A percentile compares a stretch with the other conserved stretches of the same genome.
phyloP scores from a whole-genome alignment of 2,113 vertebrate species.

The Dasypus novemcinctus region DNA sequence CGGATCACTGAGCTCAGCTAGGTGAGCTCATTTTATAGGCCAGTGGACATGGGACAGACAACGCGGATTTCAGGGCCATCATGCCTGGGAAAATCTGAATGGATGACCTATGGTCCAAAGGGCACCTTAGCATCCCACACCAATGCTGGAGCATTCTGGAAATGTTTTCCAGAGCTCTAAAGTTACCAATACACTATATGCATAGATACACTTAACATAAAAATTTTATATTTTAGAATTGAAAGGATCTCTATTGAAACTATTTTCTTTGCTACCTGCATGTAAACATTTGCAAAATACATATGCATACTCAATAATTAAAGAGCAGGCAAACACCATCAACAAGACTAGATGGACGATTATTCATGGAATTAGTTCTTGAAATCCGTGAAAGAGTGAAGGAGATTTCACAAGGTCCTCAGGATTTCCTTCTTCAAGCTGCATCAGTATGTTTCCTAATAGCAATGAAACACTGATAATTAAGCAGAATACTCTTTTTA shows the following conservation, averaged over 20 bases:
- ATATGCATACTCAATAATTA: background rate
- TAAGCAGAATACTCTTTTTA: background rate
- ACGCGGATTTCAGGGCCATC: background rate
- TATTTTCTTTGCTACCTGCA: background rate
- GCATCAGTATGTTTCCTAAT: background rate
- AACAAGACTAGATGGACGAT: background rate
- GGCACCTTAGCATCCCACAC: background rate
- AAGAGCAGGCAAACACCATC: background rate
- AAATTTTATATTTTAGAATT: background rate
- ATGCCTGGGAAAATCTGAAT: background rate
- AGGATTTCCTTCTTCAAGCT: background rate
- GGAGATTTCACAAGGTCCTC: background rate
- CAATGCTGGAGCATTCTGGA: too few relatives aligned
- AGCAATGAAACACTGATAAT: background rate
- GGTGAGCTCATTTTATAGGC: background rate
- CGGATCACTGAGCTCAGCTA: constrained; percentile 35
- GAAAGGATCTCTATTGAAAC: too few relatives aligned
- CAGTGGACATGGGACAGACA: background rate
- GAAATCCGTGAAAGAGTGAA: background rate
- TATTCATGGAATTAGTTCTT: background rate
- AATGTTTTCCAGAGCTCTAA: background rate
- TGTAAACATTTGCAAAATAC: background rate
- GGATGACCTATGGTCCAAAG: background rate
- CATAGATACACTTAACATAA: background rate
- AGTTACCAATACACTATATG: background rate